Evolutionary conservation across 2,113 vertebrate species (phyloP), one percentile per base, ranked within the genome.

Genomic region (Periophthalmus modestus): DNA sequence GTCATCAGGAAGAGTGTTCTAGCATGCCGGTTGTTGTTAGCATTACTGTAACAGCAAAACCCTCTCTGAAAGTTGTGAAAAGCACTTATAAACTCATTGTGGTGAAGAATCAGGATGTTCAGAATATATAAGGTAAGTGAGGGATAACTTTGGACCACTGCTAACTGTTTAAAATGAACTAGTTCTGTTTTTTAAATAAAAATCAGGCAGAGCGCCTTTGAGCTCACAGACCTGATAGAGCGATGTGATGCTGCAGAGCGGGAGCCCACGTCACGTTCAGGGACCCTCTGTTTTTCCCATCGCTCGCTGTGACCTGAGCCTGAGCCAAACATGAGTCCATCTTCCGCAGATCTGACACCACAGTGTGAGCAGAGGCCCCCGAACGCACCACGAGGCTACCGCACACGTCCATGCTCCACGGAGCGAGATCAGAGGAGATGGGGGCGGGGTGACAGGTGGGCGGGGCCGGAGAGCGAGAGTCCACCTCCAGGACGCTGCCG

Each of bases 201-300:
- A n/a, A n/a, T n/a, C 28, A 12, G 43, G 43, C 4, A 1, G 46
- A 47, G 46, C 12, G 46, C 46, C 3, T 47, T 28, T 61, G 19
- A 36, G 34, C 39, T 67, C 5, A 5, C 83, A 7, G 73, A 98
- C 96, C 96, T 88, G 97, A 97, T 43, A 96, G 43, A 0, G 95
- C 92, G 11, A 98, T 43, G 69, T 85, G 94, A 57, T 81, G 80
- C 14, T 89, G 81, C 70, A 97, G 86, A 65, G 75, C 78, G 0
- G 97, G 96, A 46, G 97, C 95, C 96, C 95, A 97, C 0, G 90
- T 94, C 82, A 95, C 86, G 63, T 94, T 93, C 88, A 0, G 47
- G 71, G 2, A n/a, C 12, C 0, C 85, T 43, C 24, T 47, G n/a
- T 0, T 69, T 0, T 23, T 50, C 43, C 71, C 66, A 81, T 19